Percentiles rank a stretch among this genome's conserved stretches.
Conservation (phyloP, 1,140 invertebrate genomes). For the Laupala kohalensis region DNA sequence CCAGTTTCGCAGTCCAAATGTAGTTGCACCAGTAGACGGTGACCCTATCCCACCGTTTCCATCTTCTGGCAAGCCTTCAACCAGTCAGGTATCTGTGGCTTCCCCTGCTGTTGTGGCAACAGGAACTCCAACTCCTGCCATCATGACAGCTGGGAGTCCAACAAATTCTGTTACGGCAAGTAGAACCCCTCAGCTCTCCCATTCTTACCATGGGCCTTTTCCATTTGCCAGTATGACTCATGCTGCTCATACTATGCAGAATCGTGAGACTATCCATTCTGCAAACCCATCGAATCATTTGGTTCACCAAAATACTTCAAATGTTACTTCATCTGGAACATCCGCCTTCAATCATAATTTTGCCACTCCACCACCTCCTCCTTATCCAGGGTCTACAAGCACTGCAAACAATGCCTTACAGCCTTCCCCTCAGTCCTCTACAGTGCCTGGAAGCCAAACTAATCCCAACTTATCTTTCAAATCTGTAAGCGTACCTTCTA, state of each 20-base stretch:
- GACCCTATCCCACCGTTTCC: conserved; percentile 38
- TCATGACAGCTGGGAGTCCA: conserved; percentile 12
- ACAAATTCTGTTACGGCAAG: conserved; percentile 21
- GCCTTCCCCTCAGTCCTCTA: background rate
- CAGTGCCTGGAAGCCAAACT: conserved; percentile 4
- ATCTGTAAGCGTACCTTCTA: background rate
- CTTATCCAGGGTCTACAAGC: background rate
- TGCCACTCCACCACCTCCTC: conserved; percentile 22
- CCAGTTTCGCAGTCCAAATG: conserved; percentile 67
- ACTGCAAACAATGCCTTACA: conserved; percentile 10
- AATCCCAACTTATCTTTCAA: conserved; percentile 3
- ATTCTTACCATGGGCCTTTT: conserved; percentile 46
- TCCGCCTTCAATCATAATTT: conserved; percentile 4
- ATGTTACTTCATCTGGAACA: background rate
- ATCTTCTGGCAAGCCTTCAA: conserved; percentile 13
- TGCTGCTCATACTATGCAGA: conserved; percentile 34
- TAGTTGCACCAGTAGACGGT: conserved; percentile 50
- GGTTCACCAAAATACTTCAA: conserved; percentile 1
- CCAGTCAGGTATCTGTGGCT: conserved; percentile 6
- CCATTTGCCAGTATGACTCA: conserved; percentile 85
- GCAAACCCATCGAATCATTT: conserved; percentile 19
- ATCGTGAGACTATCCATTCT: conserved; percentile 15
- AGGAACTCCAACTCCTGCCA: background rate
- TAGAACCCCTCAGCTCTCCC: conserved; percentile 16
- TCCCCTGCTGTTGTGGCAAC: background rate